Conservation (phyloP, 2,797 vertebrate species). For the Synaphobranchus kaupii region DNA sequence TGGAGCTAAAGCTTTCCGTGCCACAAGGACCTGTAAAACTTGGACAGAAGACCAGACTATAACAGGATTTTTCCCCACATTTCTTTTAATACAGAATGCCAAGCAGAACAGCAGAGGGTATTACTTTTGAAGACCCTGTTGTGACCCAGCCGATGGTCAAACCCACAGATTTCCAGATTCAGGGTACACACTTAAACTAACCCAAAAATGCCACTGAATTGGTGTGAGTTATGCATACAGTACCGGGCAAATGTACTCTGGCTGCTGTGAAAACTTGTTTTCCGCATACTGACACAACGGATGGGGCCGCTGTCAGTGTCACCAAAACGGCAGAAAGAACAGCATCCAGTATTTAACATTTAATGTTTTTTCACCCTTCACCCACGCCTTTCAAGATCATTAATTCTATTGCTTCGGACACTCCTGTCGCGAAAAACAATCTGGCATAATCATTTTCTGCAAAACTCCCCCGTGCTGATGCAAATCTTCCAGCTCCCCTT, state of each 20-base stretch:
- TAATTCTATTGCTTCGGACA: constrained; percentile 76
- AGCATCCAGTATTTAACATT: constrained; percentile 73
- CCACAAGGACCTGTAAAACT: background rate
- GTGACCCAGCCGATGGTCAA: background rate
- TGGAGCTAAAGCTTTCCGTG: background rate
- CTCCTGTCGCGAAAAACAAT: constrained; percentile 76
- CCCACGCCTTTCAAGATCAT: constrained; percentile 72
- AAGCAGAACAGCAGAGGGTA: background rate
- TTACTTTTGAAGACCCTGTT: background rate
- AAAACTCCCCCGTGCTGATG: constrained; percentile 66
- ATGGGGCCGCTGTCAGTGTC: background rate
- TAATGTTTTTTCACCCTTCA: constrained; percentile 50
- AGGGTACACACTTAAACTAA: background rate
- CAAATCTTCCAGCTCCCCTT: constrained; percentile 58
- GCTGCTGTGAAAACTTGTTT: background rate
- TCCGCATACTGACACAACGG: background rate
- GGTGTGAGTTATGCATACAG: background rate
- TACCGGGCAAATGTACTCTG: background rate
- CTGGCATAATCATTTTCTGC: constrained; percentile 71
- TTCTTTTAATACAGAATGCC: background rate
- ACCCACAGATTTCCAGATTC: background rate
- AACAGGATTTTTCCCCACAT: background rate
- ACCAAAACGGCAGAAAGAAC: constrained; percentile 28
- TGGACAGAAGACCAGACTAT: background rate
- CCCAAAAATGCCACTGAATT: background rate